Percentiles rank a stretch among this genome's conserved stretches.
phyloP scores from a whole-genome alignment of 2,797 vertebrate genomes.

The Halcyon leucocephala region DNA sequence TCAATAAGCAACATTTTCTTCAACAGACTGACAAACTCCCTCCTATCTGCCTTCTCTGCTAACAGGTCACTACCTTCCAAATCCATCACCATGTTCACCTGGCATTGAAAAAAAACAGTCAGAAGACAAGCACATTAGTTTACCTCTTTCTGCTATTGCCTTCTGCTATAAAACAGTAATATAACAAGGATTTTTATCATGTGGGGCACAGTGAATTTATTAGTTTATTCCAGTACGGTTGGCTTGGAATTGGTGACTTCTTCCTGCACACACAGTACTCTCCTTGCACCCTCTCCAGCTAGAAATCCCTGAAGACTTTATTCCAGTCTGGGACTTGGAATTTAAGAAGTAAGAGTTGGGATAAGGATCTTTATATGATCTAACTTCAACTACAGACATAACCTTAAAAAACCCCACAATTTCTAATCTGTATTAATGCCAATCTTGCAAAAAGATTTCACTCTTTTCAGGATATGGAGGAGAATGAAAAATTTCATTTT shows the following conservation, averaged over 20 bases:
- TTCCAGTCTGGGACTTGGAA: background rate
- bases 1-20: constrained; percentile 99
- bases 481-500: background rate
- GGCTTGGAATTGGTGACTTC: background rate
- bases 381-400: background rate
- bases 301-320: background rate
- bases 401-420: background rate
- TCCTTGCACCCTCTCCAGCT: background rate
- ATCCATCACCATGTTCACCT: constrained; percentile 99
- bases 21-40: constrained; percentile 95
- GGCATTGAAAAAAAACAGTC: constrained; percentile 2
- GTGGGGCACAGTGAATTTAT: accelerated
- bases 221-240: background rate
- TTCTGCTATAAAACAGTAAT: background rate
- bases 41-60: constrained; percentile 95
- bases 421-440: background rate
- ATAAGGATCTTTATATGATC: background rate
- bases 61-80: constrained; percentile 96
- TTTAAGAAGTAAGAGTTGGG: background rate
- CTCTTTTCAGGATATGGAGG: background rate
- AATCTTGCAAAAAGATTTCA: background rate
- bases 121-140: background rate
- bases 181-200: background rate
- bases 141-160: background rate
- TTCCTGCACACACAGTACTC: background rate